Evolutionary conservation across 37 sponge, comb jelly and placozoan genomes (phyloP), one percentile per base, ranked within the genome.

Genomic region (Aphrocallistes beatrix): DNA sequence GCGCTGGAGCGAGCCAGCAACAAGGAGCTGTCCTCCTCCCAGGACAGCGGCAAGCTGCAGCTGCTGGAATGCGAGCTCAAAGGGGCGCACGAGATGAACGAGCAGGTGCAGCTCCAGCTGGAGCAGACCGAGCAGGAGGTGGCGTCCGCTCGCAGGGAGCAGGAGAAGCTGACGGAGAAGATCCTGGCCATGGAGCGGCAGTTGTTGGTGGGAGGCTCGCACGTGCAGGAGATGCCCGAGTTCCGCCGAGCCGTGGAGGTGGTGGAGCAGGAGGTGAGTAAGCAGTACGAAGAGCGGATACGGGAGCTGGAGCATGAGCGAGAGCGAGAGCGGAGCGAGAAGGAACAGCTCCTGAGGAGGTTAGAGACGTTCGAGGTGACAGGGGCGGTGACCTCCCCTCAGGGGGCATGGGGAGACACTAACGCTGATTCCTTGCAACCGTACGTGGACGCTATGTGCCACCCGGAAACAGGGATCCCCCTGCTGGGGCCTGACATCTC

Each of bases 401-500:
- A 60, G 34, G 34, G 28, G 25, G 75, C 75, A 1, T 60, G 75
- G 75, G 60, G 75, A 28, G 75, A 85, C 51, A 28, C 86, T 1
- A 51, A 37, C 1, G 34, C 19, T 23, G 86, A 25, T 36, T 34
- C 87, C 0, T 50, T 89, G 39, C 50, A 84, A 50, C 81, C 60
- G 19, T 91, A 91, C 82, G 48, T 51, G 6, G 34, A 37, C 37
- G 89, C 92, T 0, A 49, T 91, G 30, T 37, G 89, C 25, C 86
- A 91, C 82, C 92, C 89, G 38, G 75, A 13, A 16, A 85, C 89
- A 16, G 92, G 92, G 40, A 91, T 91, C 0, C 89, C 89, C 37
- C 89, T 83, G 10, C 92, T 89, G 51, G 91, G 88, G 25, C 39
- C 37, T 19, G 37, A 82, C 25, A 86, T 17, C n/a, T 86, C 42